These are phyloP conservation scores for Linhomoeus sp. DNA, from an alignment of 2,888 invertebrate species.

Conservation along the genomic window DNA sequence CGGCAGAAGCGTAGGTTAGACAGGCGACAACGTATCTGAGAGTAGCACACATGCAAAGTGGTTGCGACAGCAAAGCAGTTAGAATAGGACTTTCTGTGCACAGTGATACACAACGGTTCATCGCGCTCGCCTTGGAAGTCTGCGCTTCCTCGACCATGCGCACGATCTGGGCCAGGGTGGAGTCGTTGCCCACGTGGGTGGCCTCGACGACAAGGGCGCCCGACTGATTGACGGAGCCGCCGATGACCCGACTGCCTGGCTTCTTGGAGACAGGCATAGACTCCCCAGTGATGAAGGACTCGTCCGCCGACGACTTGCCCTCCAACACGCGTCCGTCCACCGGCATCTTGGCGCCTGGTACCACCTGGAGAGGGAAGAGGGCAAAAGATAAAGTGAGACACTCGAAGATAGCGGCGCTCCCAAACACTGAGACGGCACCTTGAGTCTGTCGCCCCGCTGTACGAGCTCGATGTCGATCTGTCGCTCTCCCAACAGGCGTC, in stretches of 20 bases:
- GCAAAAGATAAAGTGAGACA: too few species aligned
- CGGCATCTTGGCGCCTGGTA: conserved; percentile 86
- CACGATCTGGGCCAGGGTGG: conserved; percentile 82
- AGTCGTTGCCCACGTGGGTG: conserved; percentile 87
- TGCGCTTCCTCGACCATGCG: conserved; percentile 93
- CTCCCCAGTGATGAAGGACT: conserved; percentile 89
- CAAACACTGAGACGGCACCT: conserved; percentile 35
- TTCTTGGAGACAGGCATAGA: conserved; percentile 88
- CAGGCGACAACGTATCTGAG: too few species aligned
- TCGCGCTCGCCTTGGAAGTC: conserved; percentile 74
- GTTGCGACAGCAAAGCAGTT: too few species aligned
- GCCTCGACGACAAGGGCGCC: conserved; percentile 70
- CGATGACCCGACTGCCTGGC: conserved; percentile 59
- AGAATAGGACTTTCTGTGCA: too few species aligned
- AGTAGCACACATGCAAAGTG: too few species aligned
- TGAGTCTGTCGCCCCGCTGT: conserved; percentile 67
- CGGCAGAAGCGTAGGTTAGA: not conserved
- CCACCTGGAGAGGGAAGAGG: conserved; percentile 49
- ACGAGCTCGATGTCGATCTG: conserved; percentile 72
- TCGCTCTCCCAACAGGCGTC: conserved; percentile 31
- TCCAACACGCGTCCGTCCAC: conserved; percentile 78
- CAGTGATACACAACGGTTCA: too few species aligned
- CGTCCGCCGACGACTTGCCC: conserved; percentile 79
- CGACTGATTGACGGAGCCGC: conserved; percentile 88
- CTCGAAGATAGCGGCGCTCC: too few species aligned